Base-by-base conservation (phyloP, 2,797 vertebrate genomes). In the Takifugu ocellatus region DNA sequence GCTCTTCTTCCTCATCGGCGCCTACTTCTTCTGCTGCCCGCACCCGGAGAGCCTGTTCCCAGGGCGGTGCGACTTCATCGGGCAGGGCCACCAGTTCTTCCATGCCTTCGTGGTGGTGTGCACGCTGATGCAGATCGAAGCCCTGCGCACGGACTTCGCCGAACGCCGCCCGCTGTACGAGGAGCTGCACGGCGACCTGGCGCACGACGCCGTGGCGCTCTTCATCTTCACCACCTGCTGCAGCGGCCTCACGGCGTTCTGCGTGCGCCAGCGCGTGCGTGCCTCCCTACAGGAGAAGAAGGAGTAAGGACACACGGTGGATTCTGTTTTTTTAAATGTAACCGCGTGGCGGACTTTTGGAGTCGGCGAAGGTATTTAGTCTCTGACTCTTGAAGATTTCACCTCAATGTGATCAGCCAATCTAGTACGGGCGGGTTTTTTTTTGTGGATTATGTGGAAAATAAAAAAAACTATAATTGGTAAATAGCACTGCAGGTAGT, bases 51-150 rank as follows among this genome's bases (percentile, higher is more conserved):
- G 95, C 63, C 94, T 93, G 92, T 92, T 98, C 75, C 93, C 94
- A 0, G 95, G 95, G 11, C 90, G 70, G 70, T 98, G 96, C 63
- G 94, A 98, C 70, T 90, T 97, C 69, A 89, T 98, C 0, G 95
- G 95, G 49, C 96, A 98, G 84, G 94, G 96, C 79, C 96, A 98
- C 80, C 96, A 98, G 87, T 91, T 98, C 62, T 98, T 98, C 54
- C 96, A 98, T 0, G 88, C 95, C 59, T 93, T 93, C 56, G 86
- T 98, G 83, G 92, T 96, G 36, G 87, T 95, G 47, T 96, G 95
- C 89, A 98, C 95, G 0, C 83, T 98, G 79, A 91, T 89, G 42
- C 96, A 98, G 92, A 87, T 98, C 2, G 95, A 98, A 78, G 96
- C 94, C 0, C 90, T 98, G 85, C 91, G 93, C 3, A 82, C 94